phyloP scores from a whole-genome alignment of 2,888 invertebrate genomes.

The Melitaea athalia region DNA sequence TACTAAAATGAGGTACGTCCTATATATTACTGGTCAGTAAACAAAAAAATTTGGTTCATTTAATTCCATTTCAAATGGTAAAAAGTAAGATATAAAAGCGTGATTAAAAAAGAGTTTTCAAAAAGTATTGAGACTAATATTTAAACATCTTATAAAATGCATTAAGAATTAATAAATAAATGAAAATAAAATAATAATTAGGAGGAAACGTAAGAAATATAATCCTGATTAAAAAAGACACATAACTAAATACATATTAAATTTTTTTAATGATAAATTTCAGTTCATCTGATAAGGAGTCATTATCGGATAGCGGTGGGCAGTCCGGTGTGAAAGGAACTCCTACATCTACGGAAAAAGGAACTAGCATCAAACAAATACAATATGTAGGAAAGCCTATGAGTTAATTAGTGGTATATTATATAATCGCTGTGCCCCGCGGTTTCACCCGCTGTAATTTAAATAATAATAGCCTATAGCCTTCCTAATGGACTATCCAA shows the following conservation, averaged over 20 bases:
- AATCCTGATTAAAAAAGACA: no score
- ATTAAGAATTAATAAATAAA: background rate
- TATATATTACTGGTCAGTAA: background rate
- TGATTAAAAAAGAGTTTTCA: no score
- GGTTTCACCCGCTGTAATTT: no score
- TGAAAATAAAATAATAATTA: no score
- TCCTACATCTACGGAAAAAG: slow-evolving; percentile 65
- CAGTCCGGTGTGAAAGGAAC: slow-evolving; percentile 62
- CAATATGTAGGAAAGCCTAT: slow-evolving; percentile 57
- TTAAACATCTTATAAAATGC: background rate
- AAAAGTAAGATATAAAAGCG: no score
- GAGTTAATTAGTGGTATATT: background rate
- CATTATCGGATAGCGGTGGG: slow-evolving; percentile 83
- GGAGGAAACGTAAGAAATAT: no score
- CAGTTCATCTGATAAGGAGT: slow-evolving; percentile 89
- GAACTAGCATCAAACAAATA: slow-evolving; percentile 60
- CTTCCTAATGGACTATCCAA: no score
- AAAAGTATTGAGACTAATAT: no score
- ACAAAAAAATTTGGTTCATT: background rate
- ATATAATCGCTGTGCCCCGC: no score
- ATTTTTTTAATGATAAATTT: slow-evolving; percentile 32
- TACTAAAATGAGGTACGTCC: slow-evolving; percentile 83
- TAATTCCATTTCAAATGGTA: no score
- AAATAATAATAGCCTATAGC: no score
- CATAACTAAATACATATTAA: no score